These are phyloP conservation scores for Dreissena rostriformis DNA, from an alignment of 1,140 invertebrate species.

Conservation along the genomic window DNA sequence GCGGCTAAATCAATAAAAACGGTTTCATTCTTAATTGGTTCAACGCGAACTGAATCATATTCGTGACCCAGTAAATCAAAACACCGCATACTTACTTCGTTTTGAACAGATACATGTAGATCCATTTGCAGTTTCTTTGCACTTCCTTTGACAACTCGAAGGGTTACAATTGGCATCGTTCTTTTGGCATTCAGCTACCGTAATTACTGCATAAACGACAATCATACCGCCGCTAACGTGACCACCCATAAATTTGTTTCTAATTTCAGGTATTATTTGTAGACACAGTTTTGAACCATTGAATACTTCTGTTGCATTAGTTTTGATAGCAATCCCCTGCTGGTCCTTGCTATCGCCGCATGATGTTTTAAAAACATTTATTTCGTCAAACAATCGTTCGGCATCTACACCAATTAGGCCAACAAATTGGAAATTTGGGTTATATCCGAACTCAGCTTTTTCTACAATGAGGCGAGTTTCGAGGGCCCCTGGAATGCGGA, in stretches of 20 bases:
- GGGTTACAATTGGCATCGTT: no score
- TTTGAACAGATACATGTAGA: no score
- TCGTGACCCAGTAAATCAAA: no score
- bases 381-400: constrained; percentile 2
- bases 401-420: not conserved
- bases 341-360: no score
- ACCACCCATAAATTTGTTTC: not conserved
- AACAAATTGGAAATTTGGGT: not conserved
- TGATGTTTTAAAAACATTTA: not conserved
- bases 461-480: not conserved
- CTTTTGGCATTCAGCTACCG: constrained; percentile 1
- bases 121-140: no score
- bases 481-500: constrained; percentile 9
- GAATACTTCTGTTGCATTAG: no score
- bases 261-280: constrained; percentile 9
- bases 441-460: constrained; percentile 10
- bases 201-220: not conserved
- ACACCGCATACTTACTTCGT: no score
- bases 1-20: no score
- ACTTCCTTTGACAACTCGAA: no score
- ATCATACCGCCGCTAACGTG: constrained; percentile 9
- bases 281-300: not conserved
- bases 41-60: no score
- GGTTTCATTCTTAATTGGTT: no score
- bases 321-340: no score